Conservation (phyloP, 2,113 vertebrate species). For the Apodemus speciosus region DNA sequence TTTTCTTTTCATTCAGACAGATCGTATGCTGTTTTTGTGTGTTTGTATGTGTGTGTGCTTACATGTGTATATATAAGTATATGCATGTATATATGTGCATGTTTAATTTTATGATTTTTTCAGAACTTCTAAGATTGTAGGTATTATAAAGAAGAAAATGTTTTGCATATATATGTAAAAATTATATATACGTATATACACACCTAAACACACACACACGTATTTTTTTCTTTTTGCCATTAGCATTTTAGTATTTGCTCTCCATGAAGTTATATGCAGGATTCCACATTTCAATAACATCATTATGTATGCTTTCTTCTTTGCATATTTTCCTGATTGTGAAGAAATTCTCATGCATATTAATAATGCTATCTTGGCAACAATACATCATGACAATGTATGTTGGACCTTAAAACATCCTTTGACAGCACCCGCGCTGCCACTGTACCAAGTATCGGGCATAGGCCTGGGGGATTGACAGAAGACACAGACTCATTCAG, state of each 20-base stretch:
- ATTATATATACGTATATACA: background rate
- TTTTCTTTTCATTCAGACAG: background rate
- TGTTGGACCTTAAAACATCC: background rate
- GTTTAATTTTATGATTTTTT: background rate
- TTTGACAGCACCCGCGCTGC: too few relatives aligned
- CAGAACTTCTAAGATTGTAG: background rate
- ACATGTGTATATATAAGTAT: too few relatives aligned
- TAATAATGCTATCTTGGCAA: background rate
- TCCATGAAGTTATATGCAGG: background rate
- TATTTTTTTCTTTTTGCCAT: background rate
- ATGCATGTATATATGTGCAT: background rate
- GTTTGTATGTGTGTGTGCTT: background rate
- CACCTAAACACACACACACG: background rate
- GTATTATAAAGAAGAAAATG: background rate
- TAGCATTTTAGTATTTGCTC: conserved; percentile 1
- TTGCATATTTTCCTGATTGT: background rate
- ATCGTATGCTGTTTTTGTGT: background rate
- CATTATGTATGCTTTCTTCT: background rate
- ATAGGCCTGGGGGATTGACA: too few relatives aligned
- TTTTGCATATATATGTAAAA: background rate
- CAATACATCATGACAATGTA: background rate
- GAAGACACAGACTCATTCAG: too few relatives aligned
- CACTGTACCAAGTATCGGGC: too few relatives aligned
- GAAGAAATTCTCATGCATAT: background rate
- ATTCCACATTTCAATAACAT: background rate